phyloP scores from a whole-genome alignment of 2,888 invertebrate species.

The Yponomeuta plumbellus region DNA sequence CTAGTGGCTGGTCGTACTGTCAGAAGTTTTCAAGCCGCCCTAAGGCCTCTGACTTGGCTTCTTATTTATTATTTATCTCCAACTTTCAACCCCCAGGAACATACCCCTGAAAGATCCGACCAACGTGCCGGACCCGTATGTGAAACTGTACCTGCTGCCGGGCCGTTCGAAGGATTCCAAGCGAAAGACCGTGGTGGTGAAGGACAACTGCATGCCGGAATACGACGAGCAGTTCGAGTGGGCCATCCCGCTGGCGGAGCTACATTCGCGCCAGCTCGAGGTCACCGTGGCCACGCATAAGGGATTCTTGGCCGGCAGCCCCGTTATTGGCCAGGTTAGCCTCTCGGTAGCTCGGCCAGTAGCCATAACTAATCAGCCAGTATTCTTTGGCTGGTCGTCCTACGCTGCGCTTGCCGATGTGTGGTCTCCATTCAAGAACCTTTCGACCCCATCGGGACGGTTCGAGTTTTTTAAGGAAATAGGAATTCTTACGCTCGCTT shows the following conservation, averaged over 20 bases:
- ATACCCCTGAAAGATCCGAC: constrained; percentile 87
- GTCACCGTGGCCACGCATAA: constrained; percentile 93
- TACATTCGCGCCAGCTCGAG: constrained; percentile 86
- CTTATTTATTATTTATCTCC: background rate
- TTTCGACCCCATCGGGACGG: too few relatives aligned
- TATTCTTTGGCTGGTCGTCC: too few relatives aligned
- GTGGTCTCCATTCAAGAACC: too few relatives aligned
- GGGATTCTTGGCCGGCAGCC: constrained; percentile 88
- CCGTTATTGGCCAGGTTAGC: constrained; percentile 86
- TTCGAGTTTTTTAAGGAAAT: too few relatives aligned
- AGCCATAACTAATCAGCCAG: too few relatives aligned
- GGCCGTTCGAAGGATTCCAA: constrained; percentile 91
- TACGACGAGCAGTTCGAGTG: constrained; percentile 93
- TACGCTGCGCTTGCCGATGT: too few relatives aligned
- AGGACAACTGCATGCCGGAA: constrained; percentile 11
- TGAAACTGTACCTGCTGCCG: constrained; percentile 90
- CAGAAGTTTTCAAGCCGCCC: too few relatives aligned
- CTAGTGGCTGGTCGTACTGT: too few relatives aligned
- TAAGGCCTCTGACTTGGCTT: too few relatives aligned
- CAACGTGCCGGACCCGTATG: constrained; percentile 93
- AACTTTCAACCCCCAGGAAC: constrained; percentile 72
- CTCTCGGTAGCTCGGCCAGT: too few relatives aligned
- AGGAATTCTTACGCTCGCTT: too few relatives aligned
- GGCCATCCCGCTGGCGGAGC: constrained; percentile 86
- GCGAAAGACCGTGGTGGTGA: constrained; percentile 87